Base-by-base conservation (phyloP, 2,113 vertebrate genomes). In the Ochotona curzoniae region DNA sequence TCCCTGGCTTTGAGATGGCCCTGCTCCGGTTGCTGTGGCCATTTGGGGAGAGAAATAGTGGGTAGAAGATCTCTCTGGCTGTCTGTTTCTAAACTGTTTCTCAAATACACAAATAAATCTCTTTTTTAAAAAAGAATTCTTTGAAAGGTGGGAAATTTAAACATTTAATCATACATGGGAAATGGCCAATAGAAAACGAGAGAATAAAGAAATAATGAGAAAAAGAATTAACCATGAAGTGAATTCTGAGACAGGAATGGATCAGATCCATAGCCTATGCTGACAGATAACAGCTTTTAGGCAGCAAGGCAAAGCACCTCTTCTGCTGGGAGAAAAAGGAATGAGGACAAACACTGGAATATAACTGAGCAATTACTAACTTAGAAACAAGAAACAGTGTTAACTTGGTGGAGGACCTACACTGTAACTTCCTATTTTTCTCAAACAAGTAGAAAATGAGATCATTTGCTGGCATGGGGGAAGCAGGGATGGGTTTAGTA, bases 111-210 rank as follows among this genome's bases (percentile, higher is more conserved):
- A 44, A 44, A 44, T 44, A 44, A 44, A 44, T 44, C 38, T 44
- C 6, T 44, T 44, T 44, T 44, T 44, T 4, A 91, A 25, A 15
- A 87, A 93, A 5, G 35, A 47, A 49, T 69, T 51, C 18, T 88
- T 71, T 83, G 14, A 76, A 57, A 80, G 26, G 54, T 80, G 51
- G 32, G 7, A 28, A 66, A 69, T 61, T 35, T 64, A 81, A 91
- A 10, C 83, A 79, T 30, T 83, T 79, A 90, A 66, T 20, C 71
- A 63, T 69, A 80, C 69, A 66, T 74, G 32, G 51, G 13, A 67
- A 84, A 87, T 88, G 18, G 5, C 3, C 21, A 93, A 35, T 20
- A 75, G 30, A 95, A 89, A 88, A 85, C 61, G 26, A 89, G 60
- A 89, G 51, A 80, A 63, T n/a, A 63, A 67, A 64, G 49, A n/a